These are phyloP conservation scores for Gadopsis marmoratus DNA, from an alignment of 2,797 vertebrate genomes.

Conservation along the genomic window DNA sequence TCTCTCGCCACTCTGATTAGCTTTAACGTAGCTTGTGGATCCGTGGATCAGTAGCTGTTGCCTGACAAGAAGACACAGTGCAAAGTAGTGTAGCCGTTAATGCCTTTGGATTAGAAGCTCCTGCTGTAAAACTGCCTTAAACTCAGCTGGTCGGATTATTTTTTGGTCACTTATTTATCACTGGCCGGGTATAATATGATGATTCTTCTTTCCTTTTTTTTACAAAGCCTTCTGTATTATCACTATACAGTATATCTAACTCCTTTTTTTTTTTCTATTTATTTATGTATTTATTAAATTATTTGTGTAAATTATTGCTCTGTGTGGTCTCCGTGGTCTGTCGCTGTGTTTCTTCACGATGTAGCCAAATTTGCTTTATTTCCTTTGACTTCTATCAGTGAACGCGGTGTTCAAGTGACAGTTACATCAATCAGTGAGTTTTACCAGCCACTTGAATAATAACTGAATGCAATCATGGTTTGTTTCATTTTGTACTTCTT, in stretches of 20 bases:
- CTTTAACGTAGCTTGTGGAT: slow-evolving; percentile 94
- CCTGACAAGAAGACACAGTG: slow-evolving; percentile 81
- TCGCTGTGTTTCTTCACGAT: slow-evolving; percentile 84
- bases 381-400: slow-evolving; percentile 83
- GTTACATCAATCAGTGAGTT: slow-evolving; percentile 80
- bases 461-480: slow-evolving; percentile 89
- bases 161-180: slow-evolving; percentile 65
- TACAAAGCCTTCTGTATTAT: slow-evolving; percentile 73
- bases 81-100: slow-evolving; percentile 91
- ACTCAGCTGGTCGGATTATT: slow-evolving; percentile 77
- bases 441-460: slow-evolving; percentile 79
- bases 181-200: slow-evolving; percentile 76
- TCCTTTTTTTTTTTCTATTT: slow-evolving; percentile 87
- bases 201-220: slow-evolving; percentile 61
- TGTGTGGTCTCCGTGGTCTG: slow-evolving; percentile 78
- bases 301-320: slow-evolving; percentile 87
- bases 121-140: slow-evolving; percentile 90
- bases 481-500: slow-evolving; percentile 78
- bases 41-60: slow-evolving; percentile 88
- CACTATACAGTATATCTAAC: slow-evolving; percentile 86
- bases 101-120: slow-evolving; percentile 90
- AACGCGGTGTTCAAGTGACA: slow-evolving; percentile 77
- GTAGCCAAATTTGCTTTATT: slow-evolving; percentile 76
- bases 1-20: slow-evolving; percentile 86
- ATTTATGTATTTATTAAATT: slow-evolving; percentile 96